phyloP scores from a whole-genome alignment of 2,797 vertebrate genomes.

The Cirrhinus mrigala region DNA sequence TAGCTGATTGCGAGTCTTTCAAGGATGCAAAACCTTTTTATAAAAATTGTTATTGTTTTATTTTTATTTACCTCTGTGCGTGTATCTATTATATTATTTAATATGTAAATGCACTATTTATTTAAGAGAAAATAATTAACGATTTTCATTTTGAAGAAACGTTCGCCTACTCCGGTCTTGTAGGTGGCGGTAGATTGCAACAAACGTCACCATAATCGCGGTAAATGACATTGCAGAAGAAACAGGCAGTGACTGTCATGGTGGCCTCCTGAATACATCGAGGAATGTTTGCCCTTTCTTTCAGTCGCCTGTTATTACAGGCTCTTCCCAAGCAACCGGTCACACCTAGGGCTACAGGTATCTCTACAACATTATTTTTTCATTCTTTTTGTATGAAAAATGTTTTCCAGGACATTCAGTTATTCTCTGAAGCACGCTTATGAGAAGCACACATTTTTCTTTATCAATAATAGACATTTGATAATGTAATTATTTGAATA shows the following conservation, averaged over 20 bases:
- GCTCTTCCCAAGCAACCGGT: constrained; percentile 19
- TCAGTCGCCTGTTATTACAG: constrained; percentile 27
- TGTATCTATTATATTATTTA: neutral
- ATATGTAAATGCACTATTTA: neutral
- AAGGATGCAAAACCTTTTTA: neutral
- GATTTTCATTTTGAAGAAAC: neutral
- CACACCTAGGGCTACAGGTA: constrained; percentile 43
- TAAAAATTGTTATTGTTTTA: neutral
- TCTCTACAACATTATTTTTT: neutral
- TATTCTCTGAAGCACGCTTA: neutral
- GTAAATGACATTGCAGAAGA: neutral
- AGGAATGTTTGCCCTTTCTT: constrained; percentile 53
- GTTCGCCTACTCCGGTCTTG: neutral
- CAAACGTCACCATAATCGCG: accelerated
- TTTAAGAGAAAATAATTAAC: no score
- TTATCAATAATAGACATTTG: neutral
- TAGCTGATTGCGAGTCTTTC: neutral
- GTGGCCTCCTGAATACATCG: neutral
- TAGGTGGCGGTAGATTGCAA: constrained; percentile 21
- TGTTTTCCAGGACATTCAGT: neutral
- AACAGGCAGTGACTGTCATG: constrained; percentile 30
- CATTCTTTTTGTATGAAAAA: neutral
- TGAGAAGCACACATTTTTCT: neutral
- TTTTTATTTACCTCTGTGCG: neutral
- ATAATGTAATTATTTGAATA: neutral